Evolutionary conservation across 2,888 invertebrate genomes (phyloP).

Genomic region (Dascillus cervinus): DNA sequence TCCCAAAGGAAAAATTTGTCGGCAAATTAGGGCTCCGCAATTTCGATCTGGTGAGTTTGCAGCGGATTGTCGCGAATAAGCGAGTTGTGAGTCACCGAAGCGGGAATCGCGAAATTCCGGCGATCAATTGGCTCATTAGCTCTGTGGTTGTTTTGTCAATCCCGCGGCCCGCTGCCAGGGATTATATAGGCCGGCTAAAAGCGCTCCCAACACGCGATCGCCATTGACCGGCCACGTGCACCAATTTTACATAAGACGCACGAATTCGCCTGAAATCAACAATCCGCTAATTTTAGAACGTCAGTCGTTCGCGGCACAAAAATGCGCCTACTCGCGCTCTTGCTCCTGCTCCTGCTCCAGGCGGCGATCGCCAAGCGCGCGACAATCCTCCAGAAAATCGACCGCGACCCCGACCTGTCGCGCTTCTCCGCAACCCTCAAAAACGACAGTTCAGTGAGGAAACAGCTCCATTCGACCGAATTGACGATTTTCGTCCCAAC

Average conservation of each 20-base stretch:
- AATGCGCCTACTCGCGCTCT: too few species aligned
- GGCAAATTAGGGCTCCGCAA: too few species aligned
- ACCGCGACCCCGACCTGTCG: constrained; percentile 36
- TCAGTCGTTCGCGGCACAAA: too few species aligned
- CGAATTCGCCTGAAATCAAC: neutral
- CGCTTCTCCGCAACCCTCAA: constrained; percentile 71
- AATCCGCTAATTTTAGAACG: too few species aligned
- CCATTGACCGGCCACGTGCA: constrained; percentile 10
- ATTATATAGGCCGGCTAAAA: constrained; percentile 10
- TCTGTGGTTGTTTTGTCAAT: constrained; percentile 1
- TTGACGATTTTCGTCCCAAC: constrained; percentile 82
- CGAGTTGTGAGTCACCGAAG: too few species aligned
- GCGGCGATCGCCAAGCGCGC: constrained; percentile 10
- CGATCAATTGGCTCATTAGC: too few species aligned
- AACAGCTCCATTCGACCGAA: constrained; percentile 61
- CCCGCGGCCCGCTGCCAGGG: constrained; percentile 1
- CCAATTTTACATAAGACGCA: constrained; percentile 3
- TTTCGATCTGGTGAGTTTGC: too few species aligned
- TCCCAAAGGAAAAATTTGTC: too few species aligned
- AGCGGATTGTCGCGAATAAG: too few species aligned
- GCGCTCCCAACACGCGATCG: constrained; percentile 7
- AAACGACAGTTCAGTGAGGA: constrained; percentile 60
- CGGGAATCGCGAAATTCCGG: too few species aligned
- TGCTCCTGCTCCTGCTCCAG: too few species aligned
- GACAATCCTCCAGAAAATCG: constrained; percentile 29